Base-by-base conservation (phyloP, 2,888 invertebrate species). In the Sesamia inferens region DNA sequence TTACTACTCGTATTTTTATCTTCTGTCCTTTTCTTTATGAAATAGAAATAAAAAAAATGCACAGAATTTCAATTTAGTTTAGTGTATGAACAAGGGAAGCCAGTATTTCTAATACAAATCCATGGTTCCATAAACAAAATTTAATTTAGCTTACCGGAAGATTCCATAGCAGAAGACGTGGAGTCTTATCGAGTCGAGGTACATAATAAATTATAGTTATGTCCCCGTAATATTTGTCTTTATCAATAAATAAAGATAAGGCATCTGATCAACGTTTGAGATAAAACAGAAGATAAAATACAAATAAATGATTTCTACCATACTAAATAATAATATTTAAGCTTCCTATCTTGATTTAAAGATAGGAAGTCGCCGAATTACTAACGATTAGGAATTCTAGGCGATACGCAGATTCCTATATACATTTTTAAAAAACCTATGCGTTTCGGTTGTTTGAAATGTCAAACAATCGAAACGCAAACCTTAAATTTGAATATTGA, bases 241-340 rank as follows among this genome's bases (percentile, higher is more conserved):
- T 81, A 85, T 85, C 85, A 68, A 69, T 42, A 13, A 74, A 65
- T 69, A 70, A 6, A 67, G 85, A 87, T 87, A 87, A 62, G 54
- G 68, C 81, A 81, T 82, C 78, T 71, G 74, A 82, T 81, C 74
- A 63, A 57, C 65, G 19, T 63, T 54, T 62, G 47, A 76, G 85
- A 86, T 86, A 82, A 71, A 78, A n/a, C 8, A 24, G 44, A 39
- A 71, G 74, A 81, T 78, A 83, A 57, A 61, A 71, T 65, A 54
- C 47, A 68, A 63, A 79, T 66, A 51, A 59, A 79, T 51, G n/a
- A 55, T 55, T 31, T 67, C 66, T 67, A 57, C 62, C 31, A 47
- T 62, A 69, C 24, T 22, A 65, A 66, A 83, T 72, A 72, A 63
- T 64, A 77, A 63, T 69, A 78, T 63, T 76, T 76, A 66, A 63